phyloP scores from a whole-genome alignment of 2,888 invertebrate species.

The Andrena dorsata region DNA sequence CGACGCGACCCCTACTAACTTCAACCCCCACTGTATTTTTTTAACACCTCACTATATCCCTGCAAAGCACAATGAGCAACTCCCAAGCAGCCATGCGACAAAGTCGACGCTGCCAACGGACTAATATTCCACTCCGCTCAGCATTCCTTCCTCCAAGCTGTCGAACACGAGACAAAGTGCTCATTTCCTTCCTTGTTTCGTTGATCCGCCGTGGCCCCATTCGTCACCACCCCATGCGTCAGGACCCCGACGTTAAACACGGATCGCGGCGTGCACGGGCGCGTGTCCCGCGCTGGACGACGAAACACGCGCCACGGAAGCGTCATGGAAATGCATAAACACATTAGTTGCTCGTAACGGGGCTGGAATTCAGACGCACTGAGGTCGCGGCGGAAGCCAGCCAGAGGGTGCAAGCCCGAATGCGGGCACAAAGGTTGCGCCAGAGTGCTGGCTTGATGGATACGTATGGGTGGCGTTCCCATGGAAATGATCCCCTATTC shows the following conservation, averaged over 20 bases:
- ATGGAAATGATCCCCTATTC: slow-evolving; percentile 71
- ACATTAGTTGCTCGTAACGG: slow-evolving; percentile 75
- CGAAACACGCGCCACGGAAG: slow-evolving; percentile 60
- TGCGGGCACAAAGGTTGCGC: slow-evolving; percentile 44
- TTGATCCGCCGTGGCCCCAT: not conserved
- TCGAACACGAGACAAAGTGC: not conserved
- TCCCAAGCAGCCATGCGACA: too few species aligned
- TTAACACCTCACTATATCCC: too few species aligned
- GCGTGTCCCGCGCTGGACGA: slow-evolving; percentile 5
- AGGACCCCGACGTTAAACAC: slow-evolving; percentile 16
- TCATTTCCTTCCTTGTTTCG: not conserved
- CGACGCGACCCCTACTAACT: too few species aligned
- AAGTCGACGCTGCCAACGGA: too few species aligned
- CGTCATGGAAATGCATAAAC: slow-evolving; percentile 77
- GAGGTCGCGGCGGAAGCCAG: slow-evolving; percentile 33
- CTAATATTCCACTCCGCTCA: too few species aligned
- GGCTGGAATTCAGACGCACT: slow-evolving; percentile 58
- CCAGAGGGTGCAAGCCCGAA: slow-evolving; percentile 33
- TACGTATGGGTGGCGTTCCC: slow-evolving; percentile 71
- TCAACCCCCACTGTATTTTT: too few species aligned
- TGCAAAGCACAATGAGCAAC: too few species aligned
- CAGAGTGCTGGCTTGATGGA: slow-evolving; percentile 42
- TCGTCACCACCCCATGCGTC: slow-evolving; percentile 11
- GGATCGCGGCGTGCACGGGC: slow-evolving; percentile 3
- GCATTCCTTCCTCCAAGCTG: not conserved